Evolutionary conservation across 2,113 vertebrate species (phyloP), one percentile per base, ranked within the genome.

Genomic region (Dasyornis broadbenti): DNA sequence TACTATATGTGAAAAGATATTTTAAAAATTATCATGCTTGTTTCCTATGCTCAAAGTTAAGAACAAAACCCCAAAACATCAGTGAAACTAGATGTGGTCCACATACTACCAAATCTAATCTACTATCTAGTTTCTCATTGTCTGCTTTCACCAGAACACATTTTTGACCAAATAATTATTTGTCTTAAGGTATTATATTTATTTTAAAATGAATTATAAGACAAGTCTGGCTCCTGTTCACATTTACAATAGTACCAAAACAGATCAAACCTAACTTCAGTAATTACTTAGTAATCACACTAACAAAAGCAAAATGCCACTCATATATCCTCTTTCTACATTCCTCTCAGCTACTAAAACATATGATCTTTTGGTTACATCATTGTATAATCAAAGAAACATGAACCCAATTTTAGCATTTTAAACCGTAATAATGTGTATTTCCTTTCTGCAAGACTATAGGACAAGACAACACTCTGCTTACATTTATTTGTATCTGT

Each of bases 21-120:
- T 45, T 24, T 1, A 1, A 22, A 61, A 49, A 50, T 10, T 0
- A 14, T 64, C 4, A 9, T 11, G 3, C 14, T 60, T 37, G 2
- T 57, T 86, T 88, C 10, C 23, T 68, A 56, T 10, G 15, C 39
- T 77, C 63, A 53, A 63, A 57, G 54, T 70, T 27, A 49, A 79
- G 47, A 84, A 60, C 37, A 91, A 61, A 22, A 42, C 2, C 10
- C 6, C 20, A 15, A 37, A 61, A n/a, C 6, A 5, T 45, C 68
- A 80, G 3, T 30, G 37, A 72, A 75, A 40, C 7, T 28, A 83
- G 11, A 64, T 0, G 0, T 23, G 12, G 5, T 42, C 5, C 33
- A 26, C 2, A 7, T n/a, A 11, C 14, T 49, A 39, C 18, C 37
- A 86, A 56, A 68, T 76, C 44, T 68, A 76, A 69, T 23, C 28